Conservation (phyloP, 2,888 invertebrate genomes). For the Aproaerema taeniolella region DNA sequence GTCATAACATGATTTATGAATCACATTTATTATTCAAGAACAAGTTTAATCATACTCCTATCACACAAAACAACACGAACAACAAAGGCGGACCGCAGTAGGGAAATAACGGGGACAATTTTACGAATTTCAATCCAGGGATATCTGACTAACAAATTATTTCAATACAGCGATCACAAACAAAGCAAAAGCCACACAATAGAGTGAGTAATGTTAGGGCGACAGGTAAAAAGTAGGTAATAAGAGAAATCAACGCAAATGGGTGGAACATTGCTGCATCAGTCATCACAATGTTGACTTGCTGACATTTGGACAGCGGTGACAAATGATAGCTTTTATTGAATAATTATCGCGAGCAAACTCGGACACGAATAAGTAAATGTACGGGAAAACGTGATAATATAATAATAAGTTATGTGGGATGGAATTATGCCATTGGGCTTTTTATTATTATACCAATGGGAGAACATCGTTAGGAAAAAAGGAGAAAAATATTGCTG, state of each 20-base stretch:
- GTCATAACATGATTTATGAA: too few species aligned
- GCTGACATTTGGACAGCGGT: slow-evolving; percentile 62
- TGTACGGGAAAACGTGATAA: slow-evolving; percentile 36
- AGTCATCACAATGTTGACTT: slow-evolving; percentile 68
- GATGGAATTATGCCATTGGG: too few species aligned
- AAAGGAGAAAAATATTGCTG: too few species aligned
- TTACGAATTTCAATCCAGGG: slow-evolving; percentile 1
- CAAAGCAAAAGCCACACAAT: slow-evolving; percentile 49
- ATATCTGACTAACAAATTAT: slow-evolving; percentile 14
- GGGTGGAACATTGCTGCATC: slow-evolving; percentile 62
- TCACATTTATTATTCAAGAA: too few species aligned
- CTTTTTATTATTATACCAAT: too few species aligned
- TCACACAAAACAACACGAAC: neutral
- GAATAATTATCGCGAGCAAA: slow-evolving; percentile 60
- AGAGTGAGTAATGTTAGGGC: slow-evolving; percentile 59
- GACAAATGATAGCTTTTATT: slow-evolving; percentile 71
- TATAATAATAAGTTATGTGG: too few species aligned
- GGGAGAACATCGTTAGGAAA: too few species aligned
- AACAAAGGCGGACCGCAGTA: neutral
- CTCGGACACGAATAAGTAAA: slow-evolving; percentile 44
- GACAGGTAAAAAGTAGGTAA: slow-evolving; percentile 66
- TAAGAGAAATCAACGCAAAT: slow-evolving; percentile 60
- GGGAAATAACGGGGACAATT: neutral
- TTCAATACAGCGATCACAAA: slow-evolving; percentile 34
- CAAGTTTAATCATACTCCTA: too few species aligned